Base-by-base conservation (phyloP, 2,888 invertebrate species). In the Heliconius ismenius region DNA sequence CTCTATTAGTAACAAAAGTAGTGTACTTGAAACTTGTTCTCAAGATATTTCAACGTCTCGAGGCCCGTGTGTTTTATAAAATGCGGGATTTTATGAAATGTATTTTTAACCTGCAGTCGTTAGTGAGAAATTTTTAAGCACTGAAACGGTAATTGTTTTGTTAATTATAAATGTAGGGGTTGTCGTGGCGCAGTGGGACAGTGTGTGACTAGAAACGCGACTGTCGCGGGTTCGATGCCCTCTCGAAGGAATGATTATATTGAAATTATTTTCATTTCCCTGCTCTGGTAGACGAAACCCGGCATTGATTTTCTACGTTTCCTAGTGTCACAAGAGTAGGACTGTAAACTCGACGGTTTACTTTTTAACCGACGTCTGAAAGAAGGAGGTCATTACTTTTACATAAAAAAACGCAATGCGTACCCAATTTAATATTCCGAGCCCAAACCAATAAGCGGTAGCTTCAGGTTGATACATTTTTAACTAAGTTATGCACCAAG, bases 101-200 rank as follows among this genome's bases (percentile, higher is more conserved):
- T 72, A 72, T 72, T 72, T 72, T 72, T 72, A 72, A 72, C 70
- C 36, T 36, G 32, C 26, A 60, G 68, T 62, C 75, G 62, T 49
- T 49, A 49, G 49, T 49, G 49, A 49, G 49, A 49, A 18, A 18
- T 18, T 49, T 49, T 49, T 49, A 21, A 49, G 49, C 21, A 18
- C 18, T 49, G 49, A 7, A 49, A 49, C 49, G 3, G 18, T 49
- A 49, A 49, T 49, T 49, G 6, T 49, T 49, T 49, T 18, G 18
- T 21, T 49, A 49, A 49, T 49, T 18, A 49, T 49, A 7, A 18
- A 49, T 18, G 18, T 7, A 49, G 49, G 7, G 7, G 7, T 7
- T 6, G 49, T 49, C 18, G 43, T 43, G 43, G 4, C 0, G 15
- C 43, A 6, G 43, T 15, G 15, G 6, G 4, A 4, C 15, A 43